These are phyloP conservation scores for Setophaga petechia DNA, from an alignment of 2,113 vertebrate species.

Conservation along the genomic window DNA sequence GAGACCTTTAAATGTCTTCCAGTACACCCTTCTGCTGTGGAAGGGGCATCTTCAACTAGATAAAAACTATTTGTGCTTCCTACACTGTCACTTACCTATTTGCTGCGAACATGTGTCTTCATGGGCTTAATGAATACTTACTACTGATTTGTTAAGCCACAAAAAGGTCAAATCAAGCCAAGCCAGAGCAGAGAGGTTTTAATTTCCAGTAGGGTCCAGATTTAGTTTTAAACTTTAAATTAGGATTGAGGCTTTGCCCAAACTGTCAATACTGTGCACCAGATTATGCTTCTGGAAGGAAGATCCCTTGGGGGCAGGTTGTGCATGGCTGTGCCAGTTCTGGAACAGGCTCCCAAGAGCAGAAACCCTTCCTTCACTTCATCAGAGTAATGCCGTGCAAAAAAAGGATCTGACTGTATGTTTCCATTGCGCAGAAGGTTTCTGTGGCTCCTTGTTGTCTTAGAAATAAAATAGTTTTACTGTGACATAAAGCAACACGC, in stretches of 20 bases:
- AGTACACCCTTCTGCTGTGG: not conserved
- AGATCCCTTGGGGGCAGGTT: not conserved
- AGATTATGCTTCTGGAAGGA: not conserved
- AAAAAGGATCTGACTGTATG: not conserved
- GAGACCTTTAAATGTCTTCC: not conserved
- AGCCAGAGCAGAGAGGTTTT: not conserved
- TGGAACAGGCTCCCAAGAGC: not conserved
- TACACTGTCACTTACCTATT: not conserved
- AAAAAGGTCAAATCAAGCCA: not conserved
- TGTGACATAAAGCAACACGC: not conserved
- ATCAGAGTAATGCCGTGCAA: not conserved
- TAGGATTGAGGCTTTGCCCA: not conserved
- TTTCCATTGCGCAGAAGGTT: not conserved
- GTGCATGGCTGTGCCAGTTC: accelerated
- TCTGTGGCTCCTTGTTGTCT: not conserved
- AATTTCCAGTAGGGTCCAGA: not conserved
- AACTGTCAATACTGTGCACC: not conserved
- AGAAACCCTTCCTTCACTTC: not conserved
- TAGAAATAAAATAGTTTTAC: not conserved
- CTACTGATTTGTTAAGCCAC: not conserved
- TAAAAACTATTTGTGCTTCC: not conserved
- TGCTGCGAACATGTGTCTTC: not conserved
- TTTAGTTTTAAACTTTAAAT: not conserved
- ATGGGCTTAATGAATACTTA: not conserved
- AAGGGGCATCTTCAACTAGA: not conserved